Conservation (phyloP, 2,113 vertebrate species). For the Microcebus jonahi region DNA sequence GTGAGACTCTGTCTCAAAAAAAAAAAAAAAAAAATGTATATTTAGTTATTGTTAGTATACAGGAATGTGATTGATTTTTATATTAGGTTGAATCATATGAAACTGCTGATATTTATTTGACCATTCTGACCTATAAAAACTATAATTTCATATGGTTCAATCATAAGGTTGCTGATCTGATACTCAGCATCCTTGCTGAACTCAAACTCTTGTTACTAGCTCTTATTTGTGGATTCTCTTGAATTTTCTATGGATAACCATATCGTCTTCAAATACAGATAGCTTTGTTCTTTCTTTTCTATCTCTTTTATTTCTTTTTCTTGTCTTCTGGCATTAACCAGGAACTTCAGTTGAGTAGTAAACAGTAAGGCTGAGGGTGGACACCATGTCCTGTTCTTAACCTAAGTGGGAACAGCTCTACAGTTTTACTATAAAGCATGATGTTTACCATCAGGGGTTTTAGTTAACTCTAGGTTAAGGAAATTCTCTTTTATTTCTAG, state of each 20-base stretch:
- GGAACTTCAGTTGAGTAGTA: not conserved
- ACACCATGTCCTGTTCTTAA: not conserved
- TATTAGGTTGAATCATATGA: not conserved
- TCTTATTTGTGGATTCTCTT: not conserved
- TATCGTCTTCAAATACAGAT: not conserved
- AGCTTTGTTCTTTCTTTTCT: not conserved
- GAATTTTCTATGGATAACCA: not conserved
- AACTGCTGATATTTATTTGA: not conserved
- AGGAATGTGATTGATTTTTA: not conserved
- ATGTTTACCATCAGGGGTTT: not conserved
- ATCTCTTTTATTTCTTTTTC: not conserved
- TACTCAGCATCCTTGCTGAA: not conserved
- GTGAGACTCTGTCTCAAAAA: too few relatives aligned
- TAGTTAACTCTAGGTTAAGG: not conserved
- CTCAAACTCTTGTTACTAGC: not conserved
- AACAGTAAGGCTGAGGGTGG: not conserved
- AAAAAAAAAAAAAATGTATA: too few relatives aligned
- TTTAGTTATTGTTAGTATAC: not conserved
- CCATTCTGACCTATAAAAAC: not conserved
- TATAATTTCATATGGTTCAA: not conserved
- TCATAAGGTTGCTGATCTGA: not conserved
- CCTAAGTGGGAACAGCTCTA: not conserved
- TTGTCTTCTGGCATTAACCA: not conserved
- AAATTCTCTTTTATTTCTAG: slow-evolving; percentile 1
- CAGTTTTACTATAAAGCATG: not conserved